Conservation (phyloP, 1,140 invertebrate species). For the Eumaeus atala region DNA sequence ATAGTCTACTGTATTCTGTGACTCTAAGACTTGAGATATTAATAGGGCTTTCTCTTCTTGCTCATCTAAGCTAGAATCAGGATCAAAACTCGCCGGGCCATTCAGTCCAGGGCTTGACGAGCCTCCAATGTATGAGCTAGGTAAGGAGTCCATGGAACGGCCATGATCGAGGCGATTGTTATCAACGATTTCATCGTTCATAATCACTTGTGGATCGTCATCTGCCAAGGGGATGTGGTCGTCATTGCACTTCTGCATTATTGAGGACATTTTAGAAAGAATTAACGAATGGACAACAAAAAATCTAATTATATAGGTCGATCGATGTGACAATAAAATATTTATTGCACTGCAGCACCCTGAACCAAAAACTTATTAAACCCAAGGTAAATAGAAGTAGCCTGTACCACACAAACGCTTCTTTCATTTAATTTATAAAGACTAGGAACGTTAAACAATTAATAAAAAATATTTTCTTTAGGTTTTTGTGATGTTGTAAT, state of each 20-base stretch:
- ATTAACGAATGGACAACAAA: no score
- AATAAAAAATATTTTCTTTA: no score
- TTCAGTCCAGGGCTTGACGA: conserved; percentile 85
- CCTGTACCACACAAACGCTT: no score
- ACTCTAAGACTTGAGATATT: conserved; percentile 97
- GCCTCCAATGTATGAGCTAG: conserved; percentile 91
- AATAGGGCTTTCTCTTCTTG: conserved; percentile 97
- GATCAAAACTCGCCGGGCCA: conserved; percentile 83
- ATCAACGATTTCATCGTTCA: conserved; percentile 81
- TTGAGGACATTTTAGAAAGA: conserved; percentile 38
- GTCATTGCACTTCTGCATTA: conserved; percentile 80
- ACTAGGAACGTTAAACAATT: no score
- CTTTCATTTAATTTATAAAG: no score
- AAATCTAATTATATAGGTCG: no score
- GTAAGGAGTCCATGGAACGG: conserved; percentile 91
- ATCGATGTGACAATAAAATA: no score
- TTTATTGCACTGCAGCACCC: no score
- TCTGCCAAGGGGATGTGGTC: conserved; percentile 92
- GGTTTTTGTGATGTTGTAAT: no score
- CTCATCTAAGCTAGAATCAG: conserved; percentile 92
- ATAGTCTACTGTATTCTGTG: conserved; percentile 99
- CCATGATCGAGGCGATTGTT: conserved; percentile 80
- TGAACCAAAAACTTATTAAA: no score
- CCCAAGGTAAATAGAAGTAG: no score
- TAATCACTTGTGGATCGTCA: conserved; percentile 92